Evolutionary conservation across 35 echinoderm and acorn worm genomes (phyloP).

Genomic region (Strongylocentrotus purpuratus): DNA sequence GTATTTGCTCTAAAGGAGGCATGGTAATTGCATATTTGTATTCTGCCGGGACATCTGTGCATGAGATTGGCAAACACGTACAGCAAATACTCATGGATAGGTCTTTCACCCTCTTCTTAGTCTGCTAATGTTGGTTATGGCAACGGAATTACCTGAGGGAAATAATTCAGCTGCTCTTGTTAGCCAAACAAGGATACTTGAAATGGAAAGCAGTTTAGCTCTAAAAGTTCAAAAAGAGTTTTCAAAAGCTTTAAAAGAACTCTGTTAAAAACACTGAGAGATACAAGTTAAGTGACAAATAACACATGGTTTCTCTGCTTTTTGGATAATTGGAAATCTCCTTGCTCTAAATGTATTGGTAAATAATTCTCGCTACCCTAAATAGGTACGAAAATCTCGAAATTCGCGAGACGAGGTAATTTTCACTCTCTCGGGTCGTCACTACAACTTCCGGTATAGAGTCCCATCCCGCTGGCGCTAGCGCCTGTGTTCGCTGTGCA

Average conservation of each 20-base stretch:
- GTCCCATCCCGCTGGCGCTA: too few relatives aligned
- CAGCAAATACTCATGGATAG: neutral
- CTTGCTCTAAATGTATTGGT: too few relatives aligned
- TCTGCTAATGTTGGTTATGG: neutral
- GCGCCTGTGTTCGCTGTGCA: too few relatives aligned
- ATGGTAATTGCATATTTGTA: neutral
- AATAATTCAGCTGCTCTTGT: neutral
- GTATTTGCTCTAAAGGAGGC: neutral
- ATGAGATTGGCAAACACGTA: neutral
- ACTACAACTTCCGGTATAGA: too few relatives aligned
- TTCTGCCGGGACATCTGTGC: constrained; percentile 6
- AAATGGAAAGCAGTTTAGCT: neutral
- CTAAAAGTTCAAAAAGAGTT: neutral
- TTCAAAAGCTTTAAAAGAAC: too few relatives aligned
- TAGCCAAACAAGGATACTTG: neutral
- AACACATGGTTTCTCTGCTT: too few relatives aligned
- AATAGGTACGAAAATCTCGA: too few relatives aligned
- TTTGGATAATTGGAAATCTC: too few relatives aligned
- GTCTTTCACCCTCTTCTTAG: neutral
- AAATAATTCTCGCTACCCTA: too few relatives aligned
- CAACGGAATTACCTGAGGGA: neutral
- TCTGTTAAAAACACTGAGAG: neutral
- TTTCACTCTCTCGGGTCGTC: too few relatives aligned
- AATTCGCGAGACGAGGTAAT: too few relatives aligned
- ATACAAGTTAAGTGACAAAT: too few relatives aligned